Conservation (phyloP, 2,113 vertebrate species). For the Anolis carolinensis region DNA sequence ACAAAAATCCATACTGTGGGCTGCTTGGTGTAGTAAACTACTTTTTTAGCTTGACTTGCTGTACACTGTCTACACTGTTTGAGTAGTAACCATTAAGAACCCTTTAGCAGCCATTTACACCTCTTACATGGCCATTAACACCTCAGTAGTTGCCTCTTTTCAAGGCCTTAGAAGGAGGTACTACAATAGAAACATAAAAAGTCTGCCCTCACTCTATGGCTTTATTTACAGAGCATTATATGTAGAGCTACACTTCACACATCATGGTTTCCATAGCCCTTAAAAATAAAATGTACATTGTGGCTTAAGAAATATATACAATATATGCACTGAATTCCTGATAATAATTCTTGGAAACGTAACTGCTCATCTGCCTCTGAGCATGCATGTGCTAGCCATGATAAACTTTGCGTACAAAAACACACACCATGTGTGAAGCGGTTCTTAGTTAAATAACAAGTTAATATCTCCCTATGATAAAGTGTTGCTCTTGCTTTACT, state of each 20-base stretch:
- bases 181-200: conserved; percentile 10
- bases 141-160: conserved; percentile 27
- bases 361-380: background rate
- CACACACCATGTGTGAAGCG: background rate
- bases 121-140: conserved; percentile 34
- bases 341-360: no score
- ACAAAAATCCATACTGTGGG: background rate
- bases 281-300: background rate
- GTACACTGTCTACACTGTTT: conserved; percentile 8
- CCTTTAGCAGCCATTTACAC: conserved; percentile 36
- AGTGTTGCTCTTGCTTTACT: background rate
- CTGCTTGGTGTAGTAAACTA: background rate
- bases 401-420: background rate
- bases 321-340: background rate
- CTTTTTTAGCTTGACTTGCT: background rate
- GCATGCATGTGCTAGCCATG: no score
- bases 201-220: background rate
- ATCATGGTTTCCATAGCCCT: background rate
- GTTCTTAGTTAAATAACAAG: conserved; percentile 3
- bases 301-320: background rate
- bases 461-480: background rate
- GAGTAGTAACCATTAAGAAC: conserved; percentile 23
- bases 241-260: background rate
- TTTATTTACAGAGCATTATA: background rate
- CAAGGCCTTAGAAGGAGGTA: conserved; percentile 13